A percentile compares a stretch with the other conserved stretches of the same genome.
Conservation (phyloP, 1,140 invertebrate genomes). For the Tetramorium simillimum region DNA sequence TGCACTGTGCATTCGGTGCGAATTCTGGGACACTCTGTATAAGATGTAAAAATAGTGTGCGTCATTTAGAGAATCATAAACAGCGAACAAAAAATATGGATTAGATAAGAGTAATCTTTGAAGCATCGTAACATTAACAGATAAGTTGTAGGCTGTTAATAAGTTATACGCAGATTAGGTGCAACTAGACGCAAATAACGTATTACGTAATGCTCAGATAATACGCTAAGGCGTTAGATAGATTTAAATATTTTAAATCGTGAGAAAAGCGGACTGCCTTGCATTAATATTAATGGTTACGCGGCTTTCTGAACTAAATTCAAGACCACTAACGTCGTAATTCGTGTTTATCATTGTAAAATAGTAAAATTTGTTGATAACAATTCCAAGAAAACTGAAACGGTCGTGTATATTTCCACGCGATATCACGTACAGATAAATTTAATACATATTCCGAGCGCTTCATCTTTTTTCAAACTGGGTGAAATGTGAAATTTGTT, state of each 20-base stretch:
- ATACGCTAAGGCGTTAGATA: not conserved
- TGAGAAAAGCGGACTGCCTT: not conserved
- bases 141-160: not conserved
- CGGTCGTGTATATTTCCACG: not conserved
- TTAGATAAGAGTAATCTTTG: conserved; percentile 1
- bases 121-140: not conserved
- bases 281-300: not conserved
- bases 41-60: not conserved
- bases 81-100: not conserved
- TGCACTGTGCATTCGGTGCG: not conserved
- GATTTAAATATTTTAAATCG: not conserved
- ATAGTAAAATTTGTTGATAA: not conserved
- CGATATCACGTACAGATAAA: not conserved
- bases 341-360: not conserved
- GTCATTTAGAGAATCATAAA: not conserved
- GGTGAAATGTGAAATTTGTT: not conserved
- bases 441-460: not conserved
- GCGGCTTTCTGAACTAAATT: not conserved
- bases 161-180: not conserved
- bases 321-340: not conserved
- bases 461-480: not conserved
- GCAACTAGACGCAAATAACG: not conserved
- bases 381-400: not conserved
- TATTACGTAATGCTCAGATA: not conserved
- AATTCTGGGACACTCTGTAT: not conserved